Base-by-base conservation (phyloP, 2,113 vertebrate genomes). In the Callorhinus ursinus region DNA sequence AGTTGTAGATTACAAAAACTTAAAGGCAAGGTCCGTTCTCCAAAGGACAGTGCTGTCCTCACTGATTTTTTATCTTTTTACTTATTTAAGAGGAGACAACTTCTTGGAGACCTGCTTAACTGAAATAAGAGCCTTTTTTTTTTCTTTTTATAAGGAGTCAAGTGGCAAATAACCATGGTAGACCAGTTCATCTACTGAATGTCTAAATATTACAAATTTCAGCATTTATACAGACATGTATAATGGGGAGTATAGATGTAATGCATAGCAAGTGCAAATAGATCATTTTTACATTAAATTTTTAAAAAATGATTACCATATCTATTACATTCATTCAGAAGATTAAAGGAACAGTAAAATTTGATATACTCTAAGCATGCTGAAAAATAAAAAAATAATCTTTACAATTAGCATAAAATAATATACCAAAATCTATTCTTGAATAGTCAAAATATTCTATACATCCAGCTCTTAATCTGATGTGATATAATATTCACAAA, bases 1-100 rank as follows among this genome's bases (percentile, higher is more conserved):
- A 90, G 92, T 88, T 96, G 71, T 94, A 96, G 94, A 96, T 93
- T 97, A 96, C 26, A 94, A 88, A 96, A 97, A 93, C 71, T 84
- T 86, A 97, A 96, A 96, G 80, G 71, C 81, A 96, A 97, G 42
- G 83, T 88, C 89, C 85, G 80, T 95, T 97, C 59, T 97, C 92
- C 91, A 95, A 98, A 98, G 88, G 92, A 98, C 95, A 93, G 55
- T 69, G 31, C 92, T 96, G 33, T 91, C 90, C 53, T 94, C 10
- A 31, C 31, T 94, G 85, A 93, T 96, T 76, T 82, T 97, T 95
- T 87, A 67, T 96, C 72, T 72, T 93, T 97, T 97, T 96, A 94
- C 85, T 96, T 97, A 97, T 59, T 96, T 97, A 95, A 97, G 63
- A 87, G 65, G 61, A 92, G 59, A 82, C 26, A 88, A 36, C 11